Conservation (phyloP, 2,113 vertebrate genomes). For the Patagioenas fasciata region DNA sequence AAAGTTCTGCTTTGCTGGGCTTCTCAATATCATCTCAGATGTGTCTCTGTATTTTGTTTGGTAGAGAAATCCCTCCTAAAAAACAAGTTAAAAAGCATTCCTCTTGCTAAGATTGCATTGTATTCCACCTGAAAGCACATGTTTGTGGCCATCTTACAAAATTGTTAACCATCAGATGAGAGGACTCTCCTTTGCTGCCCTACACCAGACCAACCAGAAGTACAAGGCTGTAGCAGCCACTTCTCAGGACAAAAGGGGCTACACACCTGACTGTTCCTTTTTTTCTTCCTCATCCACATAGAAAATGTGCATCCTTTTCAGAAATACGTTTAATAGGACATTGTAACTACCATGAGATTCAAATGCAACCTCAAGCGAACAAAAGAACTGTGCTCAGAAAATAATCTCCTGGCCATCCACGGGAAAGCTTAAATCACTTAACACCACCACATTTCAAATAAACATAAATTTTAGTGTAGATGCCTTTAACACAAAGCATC, state of each 20-base stretch:
- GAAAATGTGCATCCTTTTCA: background rate
- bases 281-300: background rate
- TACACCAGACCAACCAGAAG: background rate
- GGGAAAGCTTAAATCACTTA: background rate
- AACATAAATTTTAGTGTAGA: background rate
- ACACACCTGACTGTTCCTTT: background rate
- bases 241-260: background rate
- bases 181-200: background rate
- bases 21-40: background rate
- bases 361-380: background rate
- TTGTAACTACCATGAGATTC: background rate
- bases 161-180: background rate
- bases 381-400: background rate
- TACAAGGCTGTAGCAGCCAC: background rate
- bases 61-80: background rate
- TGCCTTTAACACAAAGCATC: background rate
- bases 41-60: background rate
- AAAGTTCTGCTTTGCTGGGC: background rate
- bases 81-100: background rate
- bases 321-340: background rate
- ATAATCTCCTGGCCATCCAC: background rate
- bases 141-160: background rate
- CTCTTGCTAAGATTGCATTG: background rate
- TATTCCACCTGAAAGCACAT: background rate
- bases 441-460: background rate